These are phyloP conservation scores for Zaprionus taronus DNA, from an alignment of 1,140 invertebrate species.

Conservation along the genomic window DNA sequence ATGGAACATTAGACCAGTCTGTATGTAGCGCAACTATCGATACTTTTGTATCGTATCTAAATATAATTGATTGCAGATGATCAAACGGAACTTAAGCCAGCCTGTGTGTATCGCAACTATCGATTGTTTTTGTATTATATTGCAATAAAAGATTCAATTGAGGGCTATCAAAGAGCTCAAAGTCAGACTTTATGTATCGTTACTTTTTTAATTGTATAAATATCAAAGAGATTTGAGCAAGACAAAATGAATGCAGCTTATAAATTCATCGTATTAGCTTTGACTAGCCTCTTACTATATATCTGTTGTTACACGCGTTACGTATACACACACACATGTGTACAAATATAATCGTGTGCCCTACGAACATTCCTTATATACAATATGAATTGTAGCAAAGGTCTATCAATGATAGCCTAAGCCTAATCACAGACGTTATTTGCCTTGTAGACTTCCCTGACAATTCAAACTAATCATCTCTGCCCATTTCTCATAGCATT, in stretches of 20 bases:
- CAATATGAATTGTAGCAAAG: not conserved
- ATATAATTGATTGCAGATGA: not conserved
- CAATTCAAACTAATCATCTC: not conserved
- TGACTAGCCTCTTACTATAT: too few relatives aligned
- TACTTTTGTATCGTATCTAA: not conserved
- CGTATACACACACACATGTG: too few relatives aligned
- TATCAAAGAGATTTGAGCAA: too few relatives aligned
- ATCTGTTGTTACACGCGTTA: too few relatives aligned
- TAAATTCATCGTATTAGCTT: too few relatives aligned
- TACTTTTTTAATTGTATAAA: not conserved
- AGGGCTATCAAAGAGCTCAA: not conserved
- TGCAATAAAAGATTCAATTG: too few relatives aligned
- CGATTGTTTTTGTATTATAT: not conserved
- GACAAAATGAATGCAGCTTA: too few relatives aligned
- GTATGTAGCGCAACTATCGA: not conserved
- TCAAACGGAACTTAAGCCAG: not conserved
- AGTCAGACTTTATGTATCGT: too few relatives aligned
- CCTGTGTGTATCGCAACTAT: not conserved
- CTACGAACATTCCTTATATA: too few relatives aligned
- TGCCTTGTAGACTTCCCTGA: not conserved
- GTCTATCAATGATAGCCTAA: not conserved
- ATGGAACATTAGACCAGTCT: not conserved
- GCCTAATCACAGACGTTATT: not conserved
- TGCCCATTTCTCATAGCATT: not conserved
- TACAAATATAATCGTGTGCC: too few relatives aligned